Evolutionary conservation across 1,140 invertebrate species (phyloP).

Genomic region (Plodia interpunctella): DNA sequence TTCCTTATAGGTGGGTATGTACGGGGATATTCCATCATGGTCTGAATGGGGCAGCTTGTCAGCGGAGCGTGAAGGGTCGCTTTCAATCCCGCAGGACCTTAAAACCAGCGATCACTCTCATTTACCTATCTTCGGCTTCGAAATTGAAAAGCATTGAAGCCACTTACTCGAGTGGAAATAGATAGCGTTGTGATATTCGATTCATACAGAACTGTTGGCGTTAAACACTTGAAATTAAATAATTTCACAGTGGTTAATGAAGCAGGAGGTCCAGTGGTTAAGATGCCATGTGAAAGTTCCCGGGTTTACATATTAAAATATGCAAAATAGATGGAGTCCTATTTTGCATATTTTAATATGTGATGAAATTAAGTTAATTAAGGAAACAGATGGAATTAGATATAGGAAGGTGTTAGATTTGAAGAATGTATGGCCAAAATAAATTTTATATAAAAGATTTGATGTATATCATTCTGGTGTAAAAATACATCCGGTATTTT

Average conservation of each 20-base stretch:
- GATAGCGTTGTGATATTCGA: slow-evolving; percentile 22
- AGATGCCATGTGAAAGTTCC: too few relatives aligned
- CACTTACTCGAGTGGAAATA: slow-evolving; percentile 39
- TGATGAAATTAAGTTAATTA: too few relatives aligned
- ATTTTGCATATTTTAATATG: too few relatives aligned
- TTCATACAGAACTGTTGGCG: neutral
- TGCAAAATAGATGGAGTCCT: too few relatives aligned
- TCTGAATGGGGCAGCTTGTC: slow-evolving; percentile 33
- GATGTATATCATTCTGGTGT: too few relatives aligned
- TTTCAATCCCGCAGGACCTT: slow-evolving; percentile 38
- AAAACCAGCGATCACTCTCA: slow-evolving; percentile 42
- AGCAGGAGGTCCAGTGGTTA: too few relatives aligned
- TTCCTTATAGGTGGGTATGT: slow-evolving; percentile 30
- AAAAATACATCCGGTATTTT: too few relatives aligned
- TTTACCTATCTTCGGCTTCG: slow-evolving; percentile 38
- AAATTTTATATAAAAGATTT: too few relatives aligned
- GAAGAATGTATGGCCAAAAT: too few relatives aligned
- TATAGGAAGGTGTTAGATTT: too few relatives aligned
- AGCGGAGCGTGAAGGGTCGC: slow-evolving; percentile 31
- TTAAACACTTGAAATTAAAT: neutral
- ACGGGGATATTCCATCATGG: slow-evolving; percentile 46
- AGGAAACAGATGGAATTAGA: too few relatives aligned
- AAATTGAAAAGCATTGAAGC: slow-evolving; percentile 43
- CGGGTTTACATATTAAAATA: too few relatives aligned
- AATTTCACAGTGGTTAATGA: neutral